Percentiles rank a stretch among this genome's conserved stretches.
Conservation (phyloP, 2,797 vertebrate species). For the Micrastur ruficollis region DNA sequence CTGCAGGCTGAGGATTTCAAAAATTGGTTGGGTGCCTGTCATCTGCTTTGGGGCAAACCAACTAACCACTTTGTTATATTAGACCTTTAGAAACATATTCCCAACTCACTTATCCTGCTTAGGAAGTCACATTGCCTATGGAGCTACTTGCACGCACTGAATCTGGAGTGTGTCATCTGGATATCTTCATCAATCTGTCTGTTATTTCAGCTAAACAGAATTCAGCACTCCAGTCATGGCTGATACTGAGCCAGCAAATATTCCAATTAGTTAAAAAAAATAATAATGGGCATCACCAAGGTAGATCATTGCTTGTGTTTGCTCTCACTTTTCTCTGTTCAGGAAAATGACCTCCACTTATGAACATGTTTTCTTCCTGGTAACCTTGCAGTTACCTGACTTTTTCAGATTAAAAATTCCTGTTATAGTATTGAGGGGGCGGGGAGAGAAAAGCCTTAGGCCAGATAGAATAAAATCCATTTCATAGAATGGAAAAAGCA, state of each 20-base stretch:
- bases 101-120: background rate
- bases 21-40: background rate
- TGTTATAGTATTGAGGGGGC: background rate
- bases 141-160: background rate
- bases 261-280: background rate
- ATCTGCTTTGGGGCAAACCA: background rate
- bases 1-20: background rate
- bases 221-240: background rate
- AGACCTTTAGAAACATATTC: background rate
- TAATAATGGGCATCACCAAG: background rate
- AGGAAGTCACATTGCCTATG: background rate
- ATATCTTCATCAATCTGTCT: background rate
- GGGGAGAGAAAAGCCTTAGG: background rate
- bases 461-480: background rate
- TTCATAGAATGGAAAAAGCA: background rate
- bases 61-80: background rate
- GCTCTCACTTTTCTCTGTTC: background rate
- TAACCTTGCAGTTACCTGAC: background rate
- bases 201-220: background rate
- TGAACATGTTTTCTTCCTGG: background rate
- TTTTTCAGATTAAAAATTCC: conserved; percentile 2
- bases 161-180: background rate
- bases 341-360: background rate
- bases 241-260: background rate
- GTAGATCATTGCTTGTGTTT: background rate